A percentile compares a stretch with the other conserved stretches of the same genome.
Evolutionary conservation across 2,888 invertebrate species (phyloP).

Genomic region (Metopia argyrocephala): DNA sequence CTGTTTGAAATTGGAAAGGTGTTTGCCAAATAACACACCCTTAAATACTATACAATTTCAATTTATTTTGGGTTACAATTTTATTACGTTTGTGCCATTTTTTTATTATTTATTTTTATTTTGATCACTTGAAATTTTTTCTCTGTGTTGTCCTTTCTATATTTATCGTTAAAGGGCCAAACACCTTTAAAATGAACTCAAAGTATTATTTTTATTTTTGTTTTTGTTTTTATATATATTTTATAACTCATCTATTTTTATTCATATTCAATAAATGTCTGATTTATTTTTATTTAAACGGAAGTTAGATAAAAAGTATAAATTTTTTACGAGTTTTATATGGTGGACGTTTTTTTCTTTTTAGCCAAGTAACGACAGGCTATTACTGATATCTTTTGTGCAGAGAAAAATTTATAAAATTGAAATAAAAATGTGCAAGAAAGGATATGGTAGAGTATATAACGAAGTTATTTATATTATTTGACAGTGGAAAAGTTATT

Average conservation of each 20-base stretch:
- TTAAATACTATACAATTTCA: background rate
- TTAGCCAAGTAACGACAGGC: background rate
- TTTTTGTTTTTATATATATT: background rate
- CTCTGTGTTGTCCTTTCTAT: background rate
- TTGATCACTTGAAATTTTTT: conserved; percentile 10
- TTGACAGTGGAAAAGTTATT: background rate
- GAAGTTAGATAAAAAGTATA: conserved; percentile 33
- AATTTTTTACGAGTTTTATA: background rate
- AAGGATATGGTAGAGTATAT: conserved; percentile 26
- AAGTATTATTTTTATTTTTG: conserved; percentile 9
- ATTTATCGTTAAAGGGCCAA: background rate
- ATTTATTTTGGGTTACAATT: background rate
- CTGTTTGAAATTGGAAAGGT: background rate
- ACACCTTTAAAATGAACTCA: conserved; percentile 21
- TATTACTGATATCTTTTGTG: background rate
- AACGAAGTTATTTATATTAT: background rate
- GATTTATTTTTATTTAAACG: conserved; percentile 42
- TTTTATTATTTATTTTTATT: conserved; percentile 1
- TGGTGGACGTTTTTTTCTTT: background rate
- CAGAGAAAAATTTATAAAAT: background rate
- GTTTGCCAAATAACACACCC: background rate
- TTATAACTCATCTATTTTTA: background rate
- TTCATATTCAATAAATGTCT: conserved; percentile 38
- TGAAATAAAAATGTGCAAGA: background rate
- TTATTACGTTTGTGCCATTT: background rate